These are phyloP conservation scores for Coelinius sp. DNA, from an alignment of 2,888 invertebrate species.

Conservation along the genomic window DNA sequence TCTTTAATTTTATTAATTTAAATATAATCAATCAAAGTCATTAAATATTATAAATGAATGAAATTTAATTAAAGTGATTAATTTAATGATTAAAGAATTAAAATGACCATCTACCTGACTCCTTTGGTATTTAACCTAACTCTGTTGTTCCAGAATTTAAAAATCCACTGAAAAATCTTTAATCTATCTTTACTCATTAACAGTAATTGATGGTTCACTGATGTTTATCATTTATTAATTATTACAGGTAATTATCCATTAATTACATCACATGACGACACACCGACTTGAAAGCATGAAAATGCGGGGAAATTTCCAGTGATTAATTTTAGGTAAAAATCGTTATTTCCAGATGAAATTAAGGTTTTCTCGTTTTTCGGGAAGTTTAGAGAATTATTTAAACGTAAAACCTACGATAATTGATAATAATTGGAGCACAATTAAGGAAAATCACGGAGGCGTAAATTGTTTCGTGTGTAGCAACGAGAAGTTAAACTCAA, in stretches of 20 bases:
- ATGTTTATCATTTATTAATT: not conserved
- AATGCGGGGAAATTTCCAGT: not conserved
- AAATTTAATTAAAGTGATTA: no score
- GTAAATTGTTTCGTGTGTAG: not conserved
- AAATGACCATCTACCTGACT: no score
- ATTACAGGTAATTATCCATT: not conserved
- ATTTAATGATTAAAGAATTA: no score
- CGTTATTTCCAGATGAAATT: no score
- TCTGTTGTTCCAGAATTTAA: not conserved
- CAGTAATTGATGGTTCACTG: not conserved
- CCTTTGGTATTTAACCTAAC: not conserved
- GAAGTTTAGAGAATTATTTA: not conserved
- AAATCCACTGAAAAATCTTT: not conserved
- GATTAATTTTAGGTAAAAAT: not conserved
- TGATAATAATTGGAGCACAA: no score
- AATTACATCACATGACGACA: not conserved
- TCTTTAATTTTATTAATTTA: no score
- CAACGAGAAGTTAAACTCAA: not conserved
- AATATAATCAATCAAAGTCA: no score
- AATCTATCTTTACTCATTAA: not conserved
- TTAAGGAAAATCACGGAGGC: not conserved
- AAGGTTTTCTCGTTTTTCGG: not conserved
- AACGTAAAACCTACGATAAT: not conserved
- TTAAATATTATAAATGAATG: no score
- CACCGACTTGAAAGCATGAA: not conserved